Evolutionary conservation across 2,797 vertebrate genomes (phyloP), one percentile per base, ranked within the genome.

Genomic region (Anabacerthia variegaticeps): DNA sequence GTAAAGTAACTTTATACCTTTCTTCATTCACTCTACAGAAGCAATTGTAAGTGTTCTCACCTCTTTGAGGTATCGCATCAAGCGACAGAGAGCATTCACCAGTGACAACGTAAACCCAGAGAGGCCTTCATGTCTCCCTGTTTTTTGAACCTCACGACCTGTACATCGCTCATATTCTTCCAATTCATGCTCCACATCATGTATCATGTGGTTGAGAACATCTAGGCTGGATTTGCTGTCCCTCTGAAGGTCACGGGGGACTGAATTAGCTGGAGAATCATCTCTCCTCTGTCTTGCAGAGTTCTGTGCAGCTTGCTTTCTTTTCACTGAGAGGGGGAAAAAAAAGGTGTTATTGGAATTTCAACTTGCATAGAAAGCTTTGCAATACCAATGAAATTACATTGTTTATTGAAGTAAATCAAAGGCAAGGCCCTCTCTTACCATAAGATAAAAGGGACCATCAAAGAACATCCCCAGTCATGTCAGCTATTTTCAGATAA

Each of bases 101-200:
- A 99, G 97, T 0, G 98, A 98, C 17, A 98, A 95, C 8, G 99
- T 99, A 92, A 99, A 99, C 36, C 99, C 99, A 0, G 98, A 98
- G 23, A 99, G 97, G 3, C 99, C 98, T 51, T 98, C 98, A 24
- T 91, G 92, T 14, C 65, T 95, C 62, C 96, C 96, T 3, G 61
- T 48, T 9, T 76, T 89, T 26, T 93, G 96, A 79, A 94, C 96
- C 32, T 97, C 96, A 3, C 97, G 98, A 41, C 96, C 96, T 37
- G 86, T 98, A 59, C 95, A 96, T 58, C 48, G 89, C 78, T 98
- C 98, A 6, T 97, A 98, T 58, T 98, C 98, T 77, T 98, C 98
- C 96, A 99, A 94, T 34, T 99, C 98, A 6, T 32, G 92, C 86
- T 99, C 98, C 88, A 99, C 98, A 67, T 99, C 98, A n/a, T 75